phyloP scores from a whole-genome alignment of 2,888 invertebrate species.

The Ommatoiulus sabulosus region DNA sequence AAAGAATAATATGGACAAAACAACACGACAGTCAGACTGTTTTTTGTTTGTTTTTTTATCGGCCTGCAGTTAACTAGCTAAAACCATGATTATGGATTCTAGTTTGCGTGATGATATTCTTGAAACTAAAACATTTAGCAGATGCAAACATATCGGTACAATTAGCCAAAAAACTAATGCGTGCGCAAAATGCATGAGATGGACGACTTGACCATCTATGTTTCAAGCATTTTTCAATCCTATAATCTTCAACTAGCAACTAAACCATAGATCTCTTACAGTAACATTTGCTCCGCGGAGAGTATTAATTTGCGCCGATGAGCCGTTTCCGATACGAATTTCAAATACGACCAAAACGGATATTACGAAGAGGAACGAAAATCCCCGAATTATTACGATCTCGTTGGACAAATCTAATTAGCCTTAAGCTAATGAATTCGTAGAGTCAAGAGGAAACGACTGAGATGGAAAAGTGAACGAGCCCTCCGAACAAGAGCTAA shows the following conservation, averaged over 20 bases:
- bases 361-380: background rate
- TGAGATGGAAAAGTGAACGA: background rate
- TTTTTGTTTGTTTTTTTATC: no score
- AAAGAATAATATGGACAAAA: background rate
- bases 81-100: background rate
- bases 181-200: background rate
- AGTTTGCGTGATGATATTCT: background rate
- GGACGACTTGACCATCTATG: background rate
- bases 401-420: background rate
- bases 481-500: background rate
- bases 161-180: background rate
- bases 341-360: background rate
- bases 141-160: background rate
- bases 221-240: background rate
- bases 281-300: background rate
- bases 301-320: background rate
- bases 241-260: background rate
- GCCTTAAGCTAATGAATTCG: slow-evolving; percentile 2
- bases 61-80: background rate
- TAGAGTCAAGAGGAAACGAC: background rate
- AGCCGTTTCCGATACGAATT: background rate
- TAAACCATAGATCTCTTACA: background rate
- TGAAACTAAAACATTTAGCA: background rate
- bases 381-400: background rate
- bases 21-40: background rate